Evolutionary conservation across 2,888 invertebrate species (phyloP).

Genomic region (Pollenia angustigena): DNA sequence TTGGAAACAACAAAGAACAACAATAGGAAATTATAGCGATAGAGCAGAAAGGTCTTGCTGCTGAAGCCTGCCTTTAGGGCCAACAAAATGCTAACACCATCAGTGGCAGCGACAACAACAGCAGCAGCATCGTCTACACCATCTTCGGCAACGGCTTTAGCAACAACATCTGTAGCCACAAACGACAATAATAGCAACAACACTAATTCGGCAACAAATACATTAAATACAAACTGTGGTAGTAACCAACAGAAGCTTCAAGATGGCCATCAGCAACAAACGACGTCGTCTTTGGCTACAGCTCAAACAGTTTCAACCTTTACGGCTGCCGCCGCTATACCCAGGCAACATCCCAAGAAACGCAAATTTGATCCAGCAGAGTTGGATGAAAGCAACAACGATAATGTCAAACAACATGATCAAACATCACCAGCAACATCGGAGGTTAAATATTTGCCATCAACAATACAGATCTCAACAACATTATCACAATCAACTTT

Average conservation of each 20-base stretch:
- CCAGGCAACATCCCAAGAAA: slow-evolving; percentile 95
- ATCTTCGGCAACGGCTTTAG: slow-evolving; percentile 83
- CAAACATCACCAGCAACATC: slow-evolving; percentile 70
- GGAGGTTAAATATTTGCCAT: slow-evolving; percentile 73
- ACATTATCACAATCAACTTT: slow-evolving; percentile 46
- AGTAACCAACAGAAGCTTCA: slow-evolving; percentile 81
- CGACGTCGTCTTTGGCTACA: slow-evolving; percentile 85
- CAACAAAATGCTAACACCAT: slow-evolving; percentile 83
- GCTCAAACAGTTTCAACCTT: slow-evolving; percentile 86
- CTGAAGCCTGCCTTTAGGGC: slow-evolving; percentile 75
- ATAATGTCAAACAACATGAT: slow-evolving; percentile 77
- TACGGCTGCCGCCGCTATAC: slow-evolving; percentile 73
- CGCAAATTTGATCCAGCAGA: slow-evolving; percentile 86
- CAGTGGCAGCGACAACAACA: slow-evolving; percentile 87
- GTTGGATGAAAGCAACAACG: slow-evolving; percentile 79
- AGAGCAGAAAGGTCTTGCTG: slow-evolving; percentile 68
- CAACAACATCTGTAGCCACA: slow-evolving; percentile 84
- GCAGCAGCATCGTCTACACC: slow-evolving; percentile 86
- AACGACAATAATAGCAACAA: slow-evolving; percentile 75
- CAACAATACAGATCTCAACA: slow-evolving; percentile 69
- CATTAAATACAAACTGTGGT: slow-evolving; percentile 84
- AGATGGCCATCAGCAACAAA: slow-evolving; percentile 69
- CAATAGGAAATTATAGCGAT: slow-evolving; percentile 75
- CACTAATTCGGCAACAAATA: slow-evolving; percentile 85
- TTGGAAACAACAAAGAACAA: slow-evolving; percentile 53